Evolutionary conservation across 2,113 vertebrate genomes (phyloP), one percentile per base, ranked within the genome.

Genomic region (Takifugu bimaculatus): DNA sequence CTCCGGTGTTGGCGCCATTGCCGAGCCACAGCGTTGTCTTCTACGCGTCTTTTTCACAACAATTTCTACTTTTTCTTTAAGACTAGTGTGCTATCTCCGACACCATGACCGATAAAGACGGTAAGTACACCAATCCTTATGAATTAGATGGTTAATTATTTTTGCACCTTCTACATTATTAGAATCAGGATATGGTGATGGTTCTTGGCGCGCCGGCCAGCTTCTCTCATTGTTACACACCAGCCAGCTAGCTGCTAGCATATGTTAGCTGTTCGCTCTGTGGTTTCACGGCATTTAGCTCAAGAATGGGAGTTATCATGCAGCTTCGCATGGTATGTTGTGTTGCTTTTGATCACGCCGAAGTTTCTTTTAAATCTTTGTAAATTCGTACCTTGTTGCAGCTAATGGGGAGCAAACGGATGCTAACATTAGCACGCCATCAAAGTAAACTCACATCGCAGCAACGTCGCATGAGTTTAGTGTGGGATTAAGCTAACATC

Each of bases 91-190:
- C 61, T 43, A 62, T 49, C 50, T 39, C 3, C 50, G 15, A 92
- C 68, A 0, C 32, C 45, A 89, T 96, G 95, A 93, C 94, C 43
- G 95, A 96, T 82, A 96, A 96, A 90, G 94, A 96, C 85, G 95
- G 95, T 96, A 83, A 81, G 75, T 11, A 2, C 15, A 29, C 13
- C 3, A 25, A 20, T 20, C 1, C 4, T 13, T 14, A 9, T 57
- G n/a, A 45, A 0, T 12, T 5, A 47, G 2, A 20, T 2, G 20
- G 1, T 2, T 4, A 4, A 2, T 5, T 39, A 13, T 26, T 48
- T 32, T 2, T 20, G 27, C 13, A 28, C 53, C 7, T 11, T 45
- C 5, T 9, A 0, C 6, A 54, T 26, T 20, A 13, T 3, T 4
- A 44, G 12, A 54, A 54, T 70, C 12, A 12, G 32, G 25, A 50